Conservation (phyloP, 2,113 vertebrate genomes). For the Gymnorhina tibicen region DNA sequence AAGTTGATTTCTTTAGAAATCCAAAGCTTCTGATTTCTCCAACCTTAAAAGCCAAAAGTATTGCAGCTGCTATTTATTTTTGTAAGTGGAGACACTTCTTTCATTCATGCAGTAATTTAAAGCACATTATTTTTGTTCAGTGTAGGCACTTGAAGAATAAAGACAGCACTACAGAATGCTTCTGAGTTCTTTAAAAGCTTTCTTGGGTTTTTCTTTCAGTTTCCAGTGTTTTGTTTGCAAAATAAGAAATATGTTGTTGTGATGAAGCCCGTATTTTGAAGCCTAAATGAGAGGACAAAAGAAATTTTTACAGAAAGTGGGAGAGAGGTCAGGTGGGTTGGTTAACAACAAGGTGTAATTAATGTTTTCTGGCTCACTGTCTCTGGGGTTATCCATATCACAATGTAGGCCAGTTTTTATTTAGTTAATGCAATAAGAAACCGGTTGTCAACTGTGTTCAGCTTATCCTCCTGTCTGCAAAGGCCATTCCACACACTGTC, state of each 20-base stretch:
- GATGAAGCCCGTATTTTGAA: not conserved
- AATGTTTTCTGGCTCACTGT: not conserved
- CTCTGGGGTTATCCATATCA: not conserved
- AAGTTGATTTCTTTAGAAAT: not conserved
- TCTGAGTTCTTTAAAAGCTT: not conserved
- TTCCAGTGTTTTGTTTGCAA: not conserved
- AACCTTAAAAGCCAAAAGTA: conserved; percentile 16
- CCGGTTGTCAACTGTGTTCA: rapidly evolving
- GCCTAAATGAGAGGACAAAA: not conserved
- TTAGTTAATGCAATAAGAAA: not conserved
- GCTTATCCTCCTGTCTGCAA: not conserved
- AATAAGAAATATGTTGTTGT: not conserved
- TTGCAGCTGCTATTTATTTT: conserved; percentile 32
- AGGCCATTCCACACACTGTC: not conserved
- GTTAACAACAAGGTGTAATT: not conserved
- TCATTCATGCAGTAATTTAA: conserved; percentile 29
- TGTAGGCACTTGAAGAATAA: conserved; percentile 29
- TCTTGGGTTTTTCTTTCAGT: not conserved
- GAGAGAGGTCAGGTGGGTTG: not conserved
- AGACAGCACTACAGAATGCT: not conserved
- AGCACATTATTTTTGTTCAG: conserved; percentile 47
- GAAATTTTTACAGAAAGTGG: not conserved
- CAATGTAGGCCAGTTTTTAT: not conserved
- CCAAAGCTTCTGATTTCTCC: not conserved
- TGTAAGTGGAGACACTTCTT: conserved; percentile 3